Conservation (phyloP, 2,113 vertebrate species). For the Nansenia antarctica region DNA sequence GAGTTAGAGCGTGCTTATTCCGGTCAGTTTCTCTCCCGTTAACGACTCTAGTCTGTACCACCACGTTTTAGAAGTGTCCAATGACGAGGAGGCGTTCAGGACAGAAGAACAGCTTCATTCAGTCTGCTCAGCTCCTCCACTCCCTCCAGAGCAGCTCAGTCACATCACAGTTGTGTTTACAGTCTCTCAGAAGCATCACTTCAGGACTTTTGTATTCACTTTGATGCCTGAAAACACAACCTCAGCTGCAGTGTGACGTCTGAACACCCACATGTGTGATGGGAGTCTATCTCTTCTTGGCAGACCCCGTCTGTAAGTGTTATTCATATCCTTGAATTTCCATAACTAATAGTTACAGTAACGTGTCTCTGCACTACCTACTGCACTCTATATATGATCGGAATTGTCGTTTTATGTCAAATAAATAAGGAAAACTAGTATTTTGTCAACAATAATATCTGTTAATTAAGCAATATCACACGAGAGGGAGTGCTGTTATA, state of each 20-base stretch:
- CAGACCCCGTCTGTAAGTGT: too few species aligned
- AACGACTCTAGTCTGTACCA: conserved; percentile 47
- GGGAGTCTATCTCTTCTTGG: too few species aligned
- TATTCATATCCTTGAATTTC: too few species aligned
- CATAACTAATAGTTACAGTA: too few species aligned
- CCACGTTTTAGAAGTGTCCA: conserved; percentile 18
- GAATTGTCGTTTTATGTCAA: too few species aligned
- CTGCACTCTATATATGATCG: too few species aligned
- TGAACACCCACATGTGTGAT: too few species aligned
- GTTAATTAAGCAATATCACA: too few species aligned
- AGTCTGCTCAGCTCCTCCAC: conserved; percentile 12
- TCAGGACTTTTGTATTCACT: conserved; percentile 52
- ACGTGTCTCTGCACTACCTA: too few species aligned
- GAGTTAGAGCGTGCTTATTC: conserved; percentile 44
- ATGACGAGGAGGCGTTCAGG: conserved; percentile 26
- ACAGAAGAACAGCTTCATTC: conserved; percentile 17
- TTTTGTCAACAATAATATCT: too few species aligned
- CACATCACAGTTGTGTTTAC: neutral
- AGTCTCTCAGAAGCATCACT: conserved; percentile 38
- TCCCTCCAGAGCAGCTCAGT: neutral
- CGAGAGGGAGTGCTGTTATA: too few species aligned
- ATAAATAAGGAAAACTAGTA: too few species aligned
- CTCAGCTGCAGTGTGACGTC: conserved; percentile 15
- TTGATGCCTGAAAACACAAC: conserved; percentile 40
- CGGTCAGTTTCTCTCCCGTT: conserved; percentile 40